These are phyloP conservation scores for Cenopis cana DNA, from an alignment of 2,888 invertebrate genomes.

Conservation along the genomic window DNA sequence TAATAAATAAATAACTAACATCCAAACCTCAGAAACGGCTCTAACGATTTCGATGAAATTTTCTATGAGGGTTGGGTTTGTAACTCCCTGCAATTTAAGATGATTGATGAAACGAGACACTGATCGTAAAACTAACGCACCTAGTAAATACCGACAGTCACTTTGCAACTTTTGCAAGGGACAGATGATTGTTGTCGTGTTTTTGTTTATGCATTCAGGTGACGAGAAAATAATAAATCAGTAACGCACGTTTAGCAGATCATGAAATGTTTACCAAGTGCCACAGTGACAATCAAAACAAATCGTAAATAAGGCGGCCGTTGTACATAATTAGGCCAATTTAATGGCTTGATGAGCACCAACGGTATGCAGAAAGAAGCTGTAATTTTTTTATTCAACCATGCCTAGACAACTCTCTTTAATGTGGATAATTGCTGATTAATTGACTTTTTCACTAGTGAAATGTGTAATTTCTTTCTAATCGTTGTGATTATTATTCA, in stretches of 20 bases:
- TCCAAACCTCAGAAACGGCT: no score
- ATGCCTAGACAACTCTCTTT: background rate
- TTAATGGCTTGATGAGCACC: slow-evolving; percentile 5
- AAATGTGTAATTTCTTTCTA: background rate
- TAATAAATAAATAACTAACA: no score
- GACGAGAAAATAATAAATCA: background rate
- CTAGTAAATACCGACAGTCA: no score
- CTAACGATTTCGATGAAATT: no score
- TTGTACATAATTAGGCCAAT: background rate
- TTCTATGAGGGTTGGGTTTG: no score
- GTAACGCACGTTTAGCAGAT: background rate
- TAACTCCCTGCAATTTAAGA: no score
- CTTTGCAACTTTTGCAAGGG: no score
- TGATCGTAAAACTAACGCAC: no score
- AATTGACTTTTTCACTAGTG: slow-evolving; percentile 3
- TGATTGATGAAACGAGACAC: no score
- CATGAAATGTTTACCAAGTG: background rate
- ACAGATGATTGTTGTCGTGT: no score
- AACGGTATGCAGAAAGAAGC: background rate
- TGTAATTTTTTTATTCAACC: background rate
- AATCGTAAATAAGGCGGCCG: slow-evolving; percentile 8
- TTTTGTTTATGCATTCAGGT: background rate
- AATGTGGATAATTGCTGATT: slow-evolving; percentile 1
- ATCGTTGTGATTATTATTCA: slow-evolving; percentile 9
- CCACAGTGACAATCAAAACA: slow-evolving; percentile 1